A percentile compares a stretch with the other conserved stretches of the same genome.
Conservation (phyloP, 2,113 vertebrate genomes). For the Gymnorhina tibicen region DNA sequence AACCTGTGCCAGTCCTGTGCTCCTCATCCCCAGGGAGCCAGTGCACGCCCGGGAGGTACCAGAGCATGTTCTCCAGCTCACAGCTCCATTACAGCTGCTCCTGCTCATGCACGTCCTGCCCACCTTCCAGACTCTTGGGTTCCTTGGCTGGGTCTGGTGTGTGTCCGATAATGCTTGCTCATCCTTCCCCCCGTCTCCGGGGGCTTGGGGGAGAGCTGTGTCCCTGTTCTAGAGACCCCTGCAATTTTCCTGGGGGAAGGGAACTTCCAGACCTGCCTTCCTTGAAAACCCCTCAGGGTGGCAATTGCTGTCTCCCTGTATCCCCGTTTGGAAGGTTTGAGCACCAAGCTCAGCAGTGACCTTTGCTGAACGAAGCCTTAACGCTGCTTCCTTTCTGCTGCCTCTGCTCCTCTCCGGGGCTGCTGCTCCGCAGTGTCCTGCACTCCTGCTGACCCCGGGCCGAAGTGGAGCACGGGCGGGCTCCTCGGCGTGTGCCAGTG, state of each 20-base stretch:
- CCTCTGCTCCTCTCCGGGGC: not conserved
- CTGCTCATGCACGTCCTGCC: not conserved
- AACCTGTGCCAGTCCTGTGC: rapidly evolving
- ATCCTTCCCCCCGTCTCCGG: not conserved
- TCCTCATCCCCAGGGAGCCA: not conserved
- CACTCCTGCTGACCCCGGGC: not conserved
- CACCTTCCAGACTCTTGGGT: rapidly evolving
- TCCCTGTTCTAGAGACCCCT: not conserved
- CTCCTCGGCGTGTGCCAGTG: not conserved
- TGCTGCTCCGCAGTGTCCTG: not conserved
- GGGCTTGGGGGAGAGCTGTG: not conserved
- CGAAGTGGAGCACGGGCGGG: rapidly evolving
- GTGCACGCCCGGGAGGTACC: rapidly evolving
- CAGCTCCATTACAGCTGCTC: not conserved
- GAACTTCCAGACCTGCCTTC: not conserved
- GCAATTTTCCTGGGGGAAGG: rapidly evolving
- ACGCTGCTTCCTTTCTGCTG: not conserved
- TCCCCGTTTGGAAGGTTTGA: rapidly evolving
- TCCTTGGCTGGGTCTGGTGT: rapidly evolving
- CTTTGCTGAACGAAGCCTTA: rapidly evolving
- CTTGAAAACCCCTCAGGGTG: not conserved
- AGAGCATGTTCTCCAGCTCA: not conserved
- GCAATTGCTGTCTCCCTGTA: rapidly evolving
- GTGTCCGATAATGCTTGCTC: not conserved
- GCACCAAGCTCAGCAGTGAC: not conserved